phyloP scores from a whole-genome alignment of 2,113 vertebrate species.

The Nematolebias whitei region DNA sequence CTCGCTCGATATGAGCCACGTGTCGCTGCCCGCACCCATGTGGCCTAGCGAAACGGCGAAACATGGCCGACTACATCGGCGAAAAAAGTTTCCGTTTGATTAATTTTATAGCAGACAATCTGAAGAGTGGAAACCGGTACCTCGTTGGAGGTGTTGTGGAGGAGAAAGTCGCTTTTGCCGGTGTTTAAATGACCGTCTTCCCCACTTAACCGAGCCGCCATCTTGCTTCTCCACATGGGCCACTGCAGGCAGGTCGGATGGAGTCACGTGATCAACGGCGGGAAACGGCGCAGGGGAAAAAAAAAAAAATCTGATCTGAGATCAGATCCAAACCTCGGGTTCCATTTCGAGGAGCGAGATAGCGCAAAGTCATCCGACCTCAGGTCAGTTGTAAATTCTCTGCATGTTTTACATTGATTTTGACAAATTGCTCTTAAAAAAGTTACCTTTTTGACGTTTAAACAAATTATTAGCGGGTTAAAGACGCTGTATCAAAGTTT shows the following conservation, averaged over 20 bases:
- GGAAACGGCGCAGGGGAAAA: background rate
- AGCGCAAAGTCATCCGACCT: slow-evolving; percentile 9
- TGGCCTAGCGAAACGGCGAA: slow-evolving; percentile 23
- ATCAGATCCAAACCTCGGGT: slow-evolving; percentile 1
- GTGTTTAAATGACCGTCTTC: slow-evolving; percentile 63
- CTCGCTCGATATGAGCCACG: slow-evolving; percentile 50
- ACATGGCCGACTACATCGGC: background rate
- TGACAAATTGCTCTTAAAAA: too few relatives aligned
- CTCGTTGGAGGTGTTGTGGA: slow-evolving; percentile 35
- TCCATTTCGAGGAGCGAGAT: fast-evolving
- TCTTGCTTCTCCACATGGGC: slow-evolving; percentile 76
- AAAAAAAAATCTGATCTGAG: slow-evolving; percentile 19
- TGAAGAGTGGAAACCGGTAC: slow-evolving; percentile 35
- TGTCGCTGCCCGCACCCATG: slow-evolving; percentile 56
- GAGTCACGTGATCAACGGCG: slow-evolving; percentile 68
- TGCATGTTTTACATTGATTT: background rate
- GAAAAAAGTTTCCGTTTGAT: fast-evolving
- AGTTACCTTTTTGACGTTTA: too few relatives aligned
- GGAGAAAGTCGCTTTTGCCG: slow-evolving; percentile 47
- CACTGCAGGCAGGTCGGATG: slow-evolving; percentile 45
- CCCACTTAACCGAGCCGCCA: slow-evolving; percentile 77
- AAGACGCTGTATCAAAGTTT: too few relatives aligned
- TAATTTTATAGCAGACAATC: background rate
- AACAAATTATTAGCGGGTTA: too few relatives aligned
- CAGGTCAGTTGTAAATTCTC: background rate